Percentiles rank a stretch among this genome's conserved stretches.
Evolutionary conservation across 2,888 invertebrate genomes (phyloP).

Genomic region (Tortricodes alternella): DNA sequence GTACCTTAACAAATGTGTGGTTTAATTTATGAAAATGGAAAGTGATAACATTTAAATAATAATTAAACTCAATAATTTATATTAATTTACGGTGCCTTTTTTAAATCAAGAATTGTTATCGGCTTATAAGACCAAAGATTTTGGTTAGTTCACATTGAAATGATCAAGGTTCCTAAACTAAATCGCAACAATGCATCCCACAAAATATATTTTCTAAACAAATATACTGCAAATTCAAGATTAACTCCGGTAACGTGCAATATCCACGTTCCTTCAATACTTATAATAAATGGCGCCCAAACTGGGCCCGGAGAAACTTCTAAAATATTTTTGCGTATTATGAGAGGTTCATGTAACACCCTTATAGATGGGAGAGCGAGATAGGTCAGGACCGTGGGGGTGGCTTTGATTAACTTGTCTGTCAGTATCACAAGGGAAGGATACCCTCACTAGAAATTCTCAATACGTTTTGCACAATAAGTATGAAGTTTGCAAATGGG

Average conservation of each 20-base stretch:
- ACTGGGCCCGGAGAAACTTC: neutral
- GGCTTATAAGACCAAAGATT: too few relatives aligned
- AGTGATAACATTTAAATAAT: too few relatives aligned
- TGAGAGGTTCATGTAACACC: constrained; percentile 8
- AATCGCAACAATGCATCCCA: too few relatives aligned
- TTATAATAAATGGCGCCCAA: constrained; percentile 17
- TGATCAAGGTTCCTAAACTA: too few relatives aligned
- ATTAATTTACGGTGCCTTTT: too few relatives aligned
- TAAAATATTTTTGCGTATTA: constrained; percentile 26
- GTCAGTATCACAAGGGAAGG: constrained; percentile 20
- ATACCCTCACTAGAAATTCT: neutral
- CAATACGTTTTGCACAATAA: neutral
- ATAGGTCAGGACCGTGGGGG: constrained; percentile 26
- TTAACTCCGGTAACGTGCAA: neutral
- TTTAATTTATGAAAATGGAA: neutral
- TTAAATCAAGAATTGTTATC: too few relatives aligned
- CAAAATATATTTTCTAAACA: neutral
- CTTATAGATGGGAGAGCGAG: constrained; percentile 26
- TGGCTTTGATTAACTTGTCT: constrained; percentile 25
- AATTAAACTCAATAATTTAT: too few relatives aligned
- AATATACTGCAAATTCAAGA: neutral
- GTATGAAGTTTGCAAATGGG: neutral
- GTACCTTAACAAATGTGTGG: constrained; percentile 4
- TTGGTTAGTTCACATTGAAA: too few relatives aligned
- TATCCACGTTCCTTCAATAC: constrained; percentile 3